Base-by-base conservation (phyloP, 2,888 invertebrate genomes). In the Pheosia gnoma region DNA sequence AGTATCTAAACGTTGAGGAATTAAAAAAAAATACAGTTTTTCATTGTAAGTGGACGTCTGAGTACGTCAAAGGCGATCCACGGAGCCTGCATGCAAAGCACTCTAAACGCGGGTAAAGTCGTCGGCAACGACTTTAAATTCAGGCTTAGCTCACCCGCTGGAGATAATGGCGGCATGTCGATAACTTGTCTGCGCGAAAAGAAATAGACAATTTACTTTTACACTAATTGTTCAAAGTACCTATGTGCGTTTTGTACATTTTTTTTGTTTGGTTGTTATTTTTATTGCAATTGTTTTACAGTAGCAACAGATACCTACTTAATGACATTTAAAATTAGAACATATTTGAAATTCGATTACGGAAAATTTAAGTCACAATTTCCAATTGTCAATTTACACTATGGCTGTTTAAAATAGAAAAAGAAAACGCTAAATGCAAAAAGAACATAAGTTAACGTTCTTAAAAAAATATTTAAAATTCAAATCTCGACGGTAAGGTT, bases 21-120 rank as follows among this genome's bases (percentile, higher is more conserved):
- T 73, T 76, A 78, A 75, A 79, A 79, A 86, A 86, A 83, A 80
- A 84, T 75, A 79, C 83, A 80, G 82, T 87, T 87, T 82, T 85
- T 79, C 82, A 79, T 75, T 81, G 84, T 85, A 87, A 90, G 89
- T 89, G 88, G 85, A 81, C 80, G 88, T 84, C 87, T 87, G 86
- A 84, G 86, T 79, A 75, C 86, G 80, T 87, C 89, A 90, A 90
- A 90, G 89, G 86, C 74, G 62, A 70, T 67, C 69, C 72, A 74
- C 78, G 74, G 75, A 81, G 81, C 71, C 80, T 79, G 82, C 79
- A 84, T 82, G 84, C 81, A 78, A 81, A 84, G 82, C 77, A 79
- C 82, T 84, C 69, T 77, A 79, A 82, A 82, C 74, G 73, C 71
- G 81, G 71, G 76, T 78, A 80, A 82, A 81, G 82, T 80, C 77